Base-by-base conservation (phyloP, 2,888 invertebrate genomes). In the Drosophila robusta region DNA sequence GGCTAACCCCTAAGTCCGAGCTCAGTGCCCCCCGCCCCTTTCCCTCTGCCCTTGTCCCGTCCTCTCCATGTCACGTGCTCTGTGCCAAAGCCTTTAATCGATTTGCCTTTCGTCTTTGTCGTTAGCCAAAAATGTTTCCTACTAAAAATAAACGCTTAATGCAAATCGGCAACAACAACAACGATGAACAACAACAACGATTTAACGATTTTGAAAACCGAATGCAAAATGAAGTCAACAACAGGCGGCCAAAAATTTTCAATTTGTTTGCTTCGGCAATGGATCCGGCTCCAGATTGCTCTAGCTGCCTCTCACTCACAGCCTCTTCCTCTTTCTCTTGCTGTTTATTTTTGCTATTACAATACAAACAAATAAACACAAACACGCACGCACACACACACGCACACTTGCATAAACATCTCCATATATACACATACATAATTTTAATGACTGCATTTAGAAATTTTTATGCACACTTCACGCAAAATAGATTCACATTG, bases 111-210 rank as follows among this genome's bases (percentile, higher is more conserved):
- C 68, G 51, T 63, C 69, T 65, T 54, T 57, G 55, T 66, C 57
- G 78, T 71, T 71, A 51, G 74, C 73, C 46, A 52, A 67, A 78
- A 67, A 78, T 78, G 69, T 64, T 70, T 51, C 75, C 75, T 70
- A 70, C 80, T 76, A 76, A 83, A 78, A 86, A 80, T 88, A 83
- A 83, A 73, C 76, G 77, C 68, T 88, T 88, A 79, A 82, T 82
- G 68, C 63, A 75, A 74, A 78, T 73, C 66, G 51, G 44, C 74
- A 57, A 58, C 45, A 66, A 41, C 56, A 63, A 56, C 52, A 60
- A 69, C 18, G 18, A 18, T 1, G 18, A 2, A 18, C 45, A 50
- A 55, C 24, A 29, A 52, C 39, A 54, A 55, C 36, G 32, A 32
- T 32, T 32, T 32, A 66, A 34, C 26, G 42, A 45, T 26, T 74